Conservation (phyloP, 2,797 vertebrate genomes). For the Karalla daura region DNA sequence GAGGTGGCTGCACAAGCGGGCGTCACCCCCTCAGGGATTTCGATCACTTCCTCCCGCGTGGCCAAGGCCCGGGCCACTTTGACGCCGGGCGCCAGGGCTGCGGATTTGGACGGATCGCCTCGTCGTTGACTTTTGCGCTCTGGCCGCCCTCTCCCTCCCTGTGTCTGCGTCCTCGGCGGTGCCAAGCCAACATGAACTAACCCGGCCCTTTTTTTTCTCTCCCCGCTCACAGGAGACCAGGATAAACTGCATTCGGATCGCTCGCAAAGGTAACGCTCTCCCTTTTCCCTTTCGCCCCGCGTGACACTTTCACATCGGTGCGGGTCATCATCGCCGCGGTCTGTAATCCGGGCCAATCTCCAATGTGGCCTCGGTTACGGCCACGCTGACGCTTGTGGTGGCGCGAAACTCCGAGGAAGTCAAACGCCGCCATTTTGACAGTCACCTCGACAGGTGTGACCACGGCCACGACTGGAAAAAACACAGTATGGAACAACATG, state of each 20-base stretch:
- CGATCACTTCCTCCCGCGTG: conserved; percentile 36
- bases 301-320: conserved; percentile 6
- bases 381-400: too few relatives aligned
- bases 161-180: conserved; percentile 2
- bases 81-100: conserved; percentile 11
- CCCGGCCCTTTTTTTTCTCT: conserved; percentile 24
- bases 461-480: too few relatives aligned
- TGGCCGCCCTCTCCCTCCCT: background rate
- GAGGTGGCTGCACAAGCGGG: conserved; percentile 39
- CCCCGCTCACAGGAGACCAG: conserved; percentile 90
- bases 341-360: background rate
- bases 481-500: too few relatives aligned
- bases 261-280: conserved; percentile 92
- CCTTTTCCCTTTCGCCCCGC: conserved; percentile 1
- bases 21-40: conserved; percentile 48
- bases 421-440: too few relatives aligned
- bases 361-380: too few relatives aligned
- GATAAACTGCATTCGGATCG: conserved; percentile 93
- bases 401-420: too few relatives aligned
- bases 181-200: conserved; percentile 29
- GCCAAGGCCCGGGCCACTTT: conserved; percentile 52
- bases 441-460: too few relatives aligned
- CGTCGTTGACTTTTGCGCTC: conserved; percentile 1
- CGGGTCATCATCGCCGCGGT: background rate
- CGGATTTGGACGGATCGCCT: conserved; percentile 5